Evolutionary conservation across 92 coral and sea anemone species (phyloP), one percentile per base, ranked within the genome.

Genomic region (Porites cylindrica): DNA sequence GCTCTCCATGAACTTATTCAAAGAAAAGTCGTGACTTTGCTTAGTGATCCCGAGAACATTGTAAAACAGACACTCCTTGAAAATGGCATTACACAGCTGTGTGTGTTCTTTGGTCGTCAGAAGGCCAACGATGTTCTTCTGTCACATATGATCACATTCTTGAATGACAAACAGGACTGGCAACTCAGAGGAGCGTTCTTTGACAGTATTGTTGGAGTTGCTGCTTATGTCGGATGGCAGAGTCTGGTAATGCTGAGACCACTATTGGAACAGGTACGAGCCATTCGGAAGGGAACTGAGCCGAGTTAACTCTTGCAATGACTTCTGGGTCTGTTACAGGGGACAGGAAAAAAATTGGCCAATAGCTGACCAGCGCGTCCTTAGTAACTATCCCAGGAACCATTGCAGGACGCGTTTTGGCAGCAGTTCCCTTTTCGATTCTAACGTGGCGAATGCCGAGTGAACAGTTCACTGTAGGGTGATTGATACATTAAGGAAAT

Each of bases 161-260:
- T 96, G 38, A 96, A 96, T 78, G 99, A 96, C 83, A 96, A 96
- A 64, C 96, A 93, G 66, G 99, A 96, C 78, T 96, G 98, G 99
- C 99, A 96, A 81, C 88, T 96, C 38, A 90, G 99, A 13, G 99
- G 98, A 24, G 98, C 98, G 0, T 96, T 96, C 88, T 96, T 96
- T 76, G 99, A 96, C 74, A 96, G 99, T 43, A 96, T 96, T 19
- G 99, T 96, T 29, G 99, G 99, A 5, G 98, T 96, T 4, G 99
- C 99, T 58, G 98, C 99, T 0, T 96, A 96, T 32, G 99, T 97
- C 19, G 99, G 99, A 0, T 97, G 99, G 99, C 99, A 97, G 89
- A 97, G 99, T 75, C 68, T 97, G 71, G 99, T 95, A 24, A 97
- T 97, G 99, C 85, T 97, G 1, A 89, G 98, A 24, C 99, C 99